Conservation (phyloP, 2,113 vertebrate species). For the Nibea coibor region DNA sequence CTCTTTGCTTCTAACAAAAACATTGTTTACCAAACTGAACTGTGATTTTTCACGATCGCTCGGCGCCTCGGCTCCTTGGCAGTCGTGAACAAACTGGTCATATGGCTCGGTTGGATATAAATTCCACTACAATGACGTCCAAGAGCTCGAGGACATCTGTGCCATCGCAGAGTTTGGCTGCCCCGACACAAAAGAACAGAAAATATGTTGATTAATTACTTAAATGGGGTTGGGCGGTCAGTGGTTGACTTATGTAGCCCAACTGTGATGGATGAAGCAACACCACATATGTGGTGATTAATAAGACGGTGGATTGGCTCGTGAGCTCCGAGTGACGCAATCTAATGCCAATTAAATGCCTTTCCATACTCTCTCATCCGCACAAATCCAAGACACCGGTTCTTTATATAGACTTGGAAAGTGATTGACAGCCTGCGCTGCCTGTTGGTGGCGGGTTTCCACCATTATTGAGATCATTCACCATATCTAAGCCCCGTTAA, state of each 20-base stretch:
- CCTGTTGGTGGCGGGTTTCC: slow-evolving; percentile 44
- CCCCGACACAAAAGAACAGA: background rate
- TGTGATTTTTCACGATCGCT: background rate
- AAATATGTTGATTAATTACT: slow-evolving; percentile 67
- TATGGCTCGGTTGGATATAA: slow-evolving; percentile 30
- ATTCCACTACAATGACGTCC: slow-evolving; percentile 13
- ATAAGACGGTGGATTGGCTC: slow-evolving; percentile 21
- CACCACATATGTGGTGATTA: slow-evolving; percentile 41
- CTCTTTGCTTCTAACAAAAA: slow-evolving; percentile 23
- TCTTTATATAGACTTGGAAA: slow-evolving; percentile 6
- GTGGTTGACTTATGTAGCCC: slow-evolving; percentile 32
- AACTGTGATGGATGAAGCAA: slow-evolving; percentile 57
- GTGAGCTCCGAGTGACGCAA: slow-evolving; percentile 29
- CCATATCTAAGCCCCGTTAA: slow-evolving; percentile 72
- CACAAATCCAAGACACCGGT: slow-evolving; percentile 50
- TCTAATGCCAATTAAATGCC: slow-evolving; percentile 38
- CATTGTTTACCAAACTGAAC: background rate
- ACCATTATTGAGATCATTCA: slow-evolving; percentile 64
- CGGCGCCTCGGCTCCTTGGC: background rate
- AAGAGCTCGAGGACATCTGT: slow-evolving; percentile 61
- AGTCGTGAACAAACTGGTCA: background rate
- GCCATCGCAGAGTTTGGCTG: slow-evolving; percentile 21
- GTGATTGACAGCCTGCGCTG: slow-evolving; percentile 59
- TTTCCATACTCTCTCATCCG: slow-evolving; percentile 24
- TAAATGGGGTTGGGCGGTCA: slow-evolving; percentile 38